Evolutionary conservation across 2,797 vertebrate species (phyloP).

Genomic region (Moxostoma hubbsi): DNA sequence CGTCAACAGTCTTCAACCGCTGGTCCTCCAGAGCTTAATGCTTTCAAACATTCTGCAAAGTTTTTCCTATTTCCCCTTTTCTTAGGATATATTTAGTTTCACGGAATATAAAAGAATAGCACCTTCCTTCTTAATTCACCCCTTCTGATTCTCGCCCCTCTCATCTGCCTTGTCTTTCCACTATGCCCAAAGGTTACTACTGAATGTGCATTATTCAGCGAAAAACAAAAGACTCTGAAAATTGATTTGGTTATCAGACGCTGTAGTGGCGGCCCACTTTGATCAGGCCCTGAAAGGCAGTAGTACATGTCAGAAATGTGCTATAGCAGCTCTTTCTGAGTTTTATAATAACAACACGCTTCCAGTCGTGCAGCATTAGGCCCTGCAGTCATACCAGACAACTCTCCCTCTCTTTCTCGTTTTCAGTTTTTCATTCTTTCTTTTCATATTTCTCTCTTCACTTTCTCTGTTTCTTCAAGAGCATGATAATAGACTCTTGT

Average conservation of each 20-base stretch:
- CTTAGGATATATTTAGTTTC: slow-evolving; percentile 50
- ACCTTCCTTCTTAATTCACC: slow-evolving; percentile 56
- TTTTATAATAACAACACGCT: slow-evolving; percentile 81
- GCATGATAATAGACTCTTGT: neutral
- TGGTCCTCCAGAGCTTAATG: slow-evolving; percentile 11
- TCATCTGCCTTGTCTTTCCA: slow-evolving; percentile 50
- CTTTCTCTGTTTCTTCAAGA: slow-evolving; percentile 27
- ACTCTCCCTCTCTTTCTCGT: slow-evolving; percentile 21
- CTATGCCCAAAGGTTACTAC: slow-evolving; percentile 84
- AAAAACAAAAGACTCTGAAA: slow-evolving; percentile 84
- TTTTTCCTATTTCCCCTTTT: slow-evolving; percentile 58
- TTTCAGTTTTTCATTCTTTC: slow-evolving; percentile 11
- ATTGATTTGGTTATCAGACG: slow-evolving; percentile 84
- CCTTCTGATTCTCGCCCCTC: slow-evolving; percentile 64
- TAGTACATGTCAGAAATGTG: slow-evolving; percentile 82
- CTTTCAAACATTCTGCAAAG: slow-evolving; percentile 43
- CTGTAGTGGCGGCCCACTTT: slow-evolving; percentile 73
- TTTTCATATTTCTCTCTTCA: neutral
- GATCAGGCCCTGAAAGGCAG: slow-evolving; percentile 75
- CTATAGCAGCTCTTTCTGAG: slow-evolving; percentile 82
- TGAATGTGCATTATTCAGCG: slow-evolving; percentile 89
- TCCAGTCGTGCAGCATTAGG: slow-evolving; percentile 42
- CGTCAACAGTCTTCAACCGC: slow-evolving; percentile 59
- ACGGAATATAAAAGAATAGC: slow-evolving; percentile 65
- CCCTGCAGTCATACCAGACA: slow-evolving; percentile 34